Conservation (phyloP, 2,797 vertebrate species). For the Coendou prehensilis region DNA sequence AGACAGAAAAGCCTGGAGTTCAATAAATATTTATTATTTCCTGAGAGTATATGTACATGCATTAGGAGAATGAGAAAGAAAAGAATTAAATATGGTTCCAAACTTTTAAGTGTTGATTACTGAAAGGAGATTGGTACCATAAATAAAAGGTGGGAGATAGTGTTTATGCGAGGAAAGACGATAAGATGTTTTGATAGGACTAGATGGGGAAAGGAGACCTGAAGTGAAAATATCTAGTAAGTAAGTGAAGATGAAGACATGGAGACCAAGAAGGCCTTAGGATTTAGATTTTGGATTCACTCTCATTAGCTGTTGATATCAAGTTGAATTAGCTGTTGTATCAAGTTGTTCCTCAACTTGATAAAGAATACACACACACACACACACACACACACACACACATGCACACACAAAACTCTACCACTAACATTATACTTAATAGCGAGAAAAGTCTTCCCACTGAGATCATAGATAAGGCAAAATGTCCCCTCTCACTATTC, state of each 20-base stretch:
- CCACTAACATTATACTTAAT: not conserved
- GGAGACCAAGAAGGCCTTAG: not conserved
- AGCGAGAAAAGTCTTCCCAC: not conserved
- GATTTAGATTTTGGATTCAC: not conserved
- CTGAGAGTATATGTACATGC: too few species aligned
- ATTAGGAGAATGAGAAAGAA: not conserved
- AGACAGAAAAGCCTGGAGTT: not conserved
- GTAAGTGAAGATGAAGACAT: not conserved
- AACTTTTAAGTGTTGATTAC: not conserved
- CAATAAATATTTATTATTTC: not conserved
- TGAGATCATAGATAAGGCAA: not conserved
- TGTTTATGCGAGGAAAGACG: not conserved
- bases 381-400: too few species aligned
- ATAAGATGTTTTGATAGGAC: not conserved
- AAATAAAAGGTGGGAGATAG: not conserved
- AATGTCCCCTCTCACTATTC: too few species aligned
- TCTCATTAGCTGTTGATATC: not conserved
- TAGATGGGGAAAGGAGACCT: not conserved
- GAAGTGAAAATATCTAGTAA: not conserved
- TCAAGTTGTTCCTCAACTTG: not conserved
- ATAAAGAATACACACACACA: not conserved
- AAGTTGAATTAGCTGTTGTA: not conserved
- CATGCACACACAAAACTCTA: not conserved
- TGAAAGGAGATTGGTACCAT: not conserved
- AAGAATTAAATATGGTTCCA: slow-evolving; percentile 2